Evolutionary conservation across 2,888 invertebrate genomes (phyloP), one percentile per base, ranked within the genome.

Genomic region (Sycophila texana): DNA sequence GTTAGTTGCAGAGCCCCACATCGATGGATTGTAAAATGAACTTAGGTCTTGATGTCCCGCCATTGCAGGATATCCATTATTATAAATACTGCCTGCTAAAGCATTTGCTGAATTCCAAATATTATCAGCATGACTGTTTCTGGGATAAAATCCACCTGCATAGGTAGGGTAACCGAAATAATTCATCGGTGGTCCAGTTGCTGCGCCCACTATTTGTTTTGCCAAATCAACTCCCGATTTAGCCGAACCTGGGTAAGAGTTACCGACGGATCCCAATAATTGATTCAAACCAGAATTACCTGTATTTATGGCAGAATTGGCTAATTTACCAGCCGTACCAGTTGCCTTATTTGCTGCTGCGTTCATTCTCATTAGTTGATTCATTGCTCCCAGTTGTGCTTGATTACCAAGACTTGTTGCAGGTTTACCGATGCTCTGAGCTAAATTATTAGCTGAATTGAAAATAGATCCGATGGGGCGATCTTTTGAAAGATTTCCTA

Each of bases 71-170:
- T 61, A 53, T 5, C 53, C 53, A 16, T 60, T 26, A 67, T 53
- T 66, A 2, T 18, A 49, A 53, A 57, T 58, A n/a, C 22, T 20
- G 47, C 53, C 20, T 2, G 75, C 68, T 58, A 77, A 57, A 57
- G 57, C 63, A 20, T 12, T 47, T 5, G 70, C 70, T 12, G 76
- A 71, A 47, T 78, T 57, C 20, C 39, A 67, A 26, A 61, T 18
- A 4, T 51, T 22, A 26, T 18, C 73, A 13, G 51, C 10, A 2
- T 51, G 73, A 16, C 30, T 53, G 18, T 26, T 18, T 47, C 47
- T 68, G 14, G 75, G 68, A 20, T 16, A 75, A 16, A 22, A 68
- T 55, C 68, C 68, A 1, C 53, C 61, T 2, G 53, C 75, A 13
- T 75, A 53, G 7, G n/a, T 39, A 14, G 68, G 61, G 1, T 10